These are phyloP conservation scores for Rhingia campestris DNA, from an alignment of 2,888 invertebrate genomes.

Conservation along the genomic window DNA sequence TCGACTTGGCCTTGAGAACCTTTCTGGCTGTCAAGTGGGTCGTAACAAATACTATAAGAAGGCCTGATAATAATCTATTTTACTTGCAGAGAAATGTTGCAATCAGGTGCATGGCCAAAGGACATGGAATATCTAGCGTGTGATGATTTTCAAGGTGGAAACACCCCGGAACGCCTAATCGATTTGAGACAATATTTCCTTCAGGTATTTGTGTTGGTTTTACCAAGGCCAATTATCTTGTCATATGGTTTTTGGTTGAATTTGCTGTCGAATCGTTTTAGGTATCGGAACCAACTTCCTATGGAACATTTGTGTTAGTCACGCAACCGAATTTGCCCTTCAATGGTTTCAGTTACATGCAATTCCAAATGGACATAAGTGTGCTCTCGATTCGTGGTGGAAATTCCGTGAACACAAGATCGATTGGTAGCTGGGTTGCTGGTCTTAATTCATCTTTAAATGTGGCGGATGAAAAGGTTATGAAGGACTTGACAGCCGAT, in stretches of 20 bases:
- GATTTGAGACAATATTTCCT: slow-evolving; percentile 88
- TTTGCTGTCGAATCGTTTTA: slow-evolving; percentile 76
- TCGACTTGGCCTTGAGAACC: slow-evolving; percentile 90
- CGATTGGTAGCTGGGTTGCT: slow-evolving; percentile 90
- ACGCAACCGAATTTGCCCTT: slow-evolving; percentile 84
- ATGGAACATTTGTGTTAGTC: slow-evolving; percentile 87
- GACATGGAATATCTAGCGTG: slow-evolving; percentile 90
- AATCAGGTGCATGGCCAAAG: slow-evolving; percentile 89
- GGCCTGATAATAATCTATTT: slow-evolving; percentile 6
- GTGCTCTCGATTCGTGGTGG: slow-evolving; percentile 89
- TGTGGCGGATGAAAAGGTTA: slow-evolving; percentile 86
- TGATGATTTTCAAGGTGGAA: slow-evolving; percentile 90
- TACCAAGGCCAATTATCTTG: slow-evolving; percentile 33
- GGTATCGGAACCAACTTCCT: slow-evolving; percentile 87
- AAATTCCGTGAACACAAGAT: slow-evolving; percentile 88
- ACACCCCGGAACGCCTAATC: slow-evolving; percentile 88
- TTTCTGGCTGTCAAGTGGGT: slow-evolving; percentile 89
- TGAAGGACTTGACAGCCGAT: slow-evolving; percentile 90
- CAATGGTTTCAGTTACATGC: slow-evolving; percentile 90
- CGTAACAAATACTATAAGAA: not conserved
- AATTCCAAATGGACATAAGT: slow-evolving; percentile 88
- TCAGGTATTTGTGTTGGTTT: slow-evolving; percentile 83
- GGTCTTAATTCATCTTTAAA: slow-evolving; percentile 88
- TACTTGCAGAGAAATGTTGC: slow-evolving; percentile 86
- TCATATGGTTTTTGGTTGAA: slow-evolving; percentile 9